A percentile compares a stretch with the other conserved stretches of the same genome.
Conservation (phyloP, 2,113 vertebrate species). For the Opisthocomus hoazin region DNA sequence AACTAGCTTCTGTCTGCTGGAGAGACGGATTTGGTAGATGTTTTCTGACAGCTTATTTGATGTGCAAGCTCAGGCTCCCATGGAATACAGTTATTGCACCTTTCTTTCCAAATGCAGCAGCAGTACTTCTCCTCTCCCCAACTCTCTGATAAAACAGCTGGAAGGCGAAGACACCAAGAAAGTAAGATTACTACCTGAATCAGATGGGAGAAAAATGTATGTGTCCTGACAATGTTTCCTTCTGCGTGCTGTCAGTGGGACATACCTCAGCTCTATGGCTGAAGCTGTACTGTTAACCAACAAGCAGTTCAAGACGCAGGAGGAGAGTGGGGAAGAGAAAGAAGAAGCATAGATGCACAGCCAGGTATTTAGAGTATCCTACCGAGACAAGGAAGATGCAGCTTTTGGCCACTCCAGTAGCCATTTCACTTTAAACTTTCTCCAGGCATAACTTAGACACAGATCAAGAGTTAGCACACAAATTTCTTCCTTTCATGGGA, state of each 20-base stretch:
- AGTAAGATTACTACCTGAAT: background rate
- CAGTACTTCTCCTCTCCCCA: background rate
- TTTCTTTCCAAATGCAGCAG: background rate
- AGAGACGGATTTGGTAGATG: background rate
- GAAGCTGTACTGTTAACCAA: background rate
- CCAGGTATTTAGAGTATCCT: background rate
- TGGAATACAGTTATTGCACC: background rate
- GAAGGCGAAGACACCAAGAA: background rate
- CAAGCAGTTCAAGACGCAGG: background rate
- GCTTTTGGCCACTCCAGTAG: background rate
- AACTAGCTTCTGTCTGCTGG: background rate
- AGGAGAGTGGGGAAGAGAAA: background rate
- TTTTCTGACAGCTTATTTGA: background rate
- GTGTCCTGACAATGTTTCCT: fast-evolving
- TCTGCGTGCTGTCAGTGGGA: background rate
- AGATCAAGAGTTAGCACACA: background rate
- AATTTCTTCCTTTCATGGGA: background rate
- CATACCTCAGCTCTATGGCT: background rate
- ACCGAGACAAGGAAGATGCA: fast-evolving
- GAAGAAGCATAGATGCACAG: background rate
- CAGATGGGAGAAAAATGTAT: background rate
- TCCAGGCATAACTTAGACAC: background rate
- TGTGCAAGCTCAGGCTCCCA: background rate
- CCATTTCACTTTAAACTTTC: background rate
- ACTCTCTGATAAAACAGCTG: background rate